Base-by-base conservation (phyloP, 2,888 invertebrate species). In the Craniophora ligustri region DNA sequence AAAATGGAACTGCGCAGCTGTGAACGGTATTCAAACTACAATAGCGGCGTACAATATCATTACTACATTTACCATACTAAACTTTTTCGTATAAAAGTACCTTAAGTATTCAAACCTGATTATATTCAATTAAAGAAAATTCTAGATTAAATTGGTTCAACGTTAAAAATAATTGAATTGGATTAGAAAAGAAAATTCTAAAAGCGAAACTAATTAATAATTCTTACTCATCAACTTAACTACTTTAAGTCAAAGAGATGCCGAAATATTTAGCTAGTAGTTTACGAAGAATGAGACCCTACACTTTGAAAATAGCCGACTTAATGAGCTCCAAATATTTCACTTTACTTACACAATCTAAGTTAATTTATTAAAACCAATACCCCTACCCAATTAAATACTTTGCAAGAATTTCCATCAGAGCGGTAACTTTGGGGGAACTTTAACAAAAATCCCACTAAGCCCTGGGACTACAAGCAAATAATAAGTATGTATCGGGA, bases 321-420 rank as follows among this genome's bases (percentile, higher is more conserved):
- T 61, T 69, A 67, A 69, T 72, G 60, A 67, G 41, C 48, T 59
- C 13, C 32, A 58, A 62, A 58, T 69, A 53, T 60, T 64, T 57
- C 10, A 39, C 45, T 51, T 48, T 42, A 30, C 48, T 46, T 26
- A 54, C 39, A 48, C 58, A 61, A 58, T 44, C 53, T 48, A 64
- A 64, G 67, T 72, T 72, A 72, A 62, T 69, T 67, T 70, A 72
- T 58, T 64, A 62, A 67, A 57, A 58, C 63, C 54, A 39, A 72
- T 60, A 67, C 61, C 40, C 54, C 39, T 35, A 23, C 46, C 38
- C 45, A 66, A 61, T 65, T 51, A 62, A 69, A 72, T 57, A 55
- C 63, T 60, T 63, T 31, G 34, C 11, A 57, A 69, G 61, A 48
- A 63, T 57, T 63, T 61, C 13, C 60, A 58, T 51, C 39, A 32